Conservation (phyloP, 2,113 vertebrate species). For the Antidorcas marsupialis region DNA sequence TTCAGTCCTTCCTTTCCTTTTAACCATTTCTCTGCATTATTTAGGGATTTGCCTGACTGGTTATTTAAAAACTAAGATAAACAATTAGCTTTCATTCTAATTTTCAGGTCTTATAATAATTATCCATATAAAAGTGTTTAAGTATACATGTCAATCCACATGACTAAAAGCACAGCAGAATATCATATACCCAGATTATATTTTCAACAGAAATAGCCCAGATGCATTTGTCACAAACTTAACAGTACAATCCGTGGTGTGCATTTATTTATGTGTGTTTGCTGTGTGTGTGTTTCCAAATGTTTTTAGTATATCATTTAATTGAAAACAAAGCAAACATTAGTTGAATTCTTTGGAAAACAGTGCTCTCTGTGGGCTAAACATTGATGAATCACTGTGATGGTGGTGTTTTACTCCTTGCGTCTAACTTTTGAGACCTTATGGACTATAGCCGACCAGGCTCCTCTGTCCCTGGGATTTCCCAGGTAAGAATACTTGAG, state of each 20-base stretch:
- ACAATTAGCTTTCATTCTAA: background rate
- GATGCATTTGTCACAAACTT: background rate
- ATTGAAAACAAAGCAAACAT: background rate
- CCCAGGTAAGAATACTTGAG: background rate
- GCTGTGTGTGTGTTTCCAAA: background rate
- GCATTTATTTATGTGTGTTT: too few relatives aligned
- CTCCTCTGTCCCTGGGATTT: background rate
- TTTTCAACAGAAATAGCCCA: background rate
- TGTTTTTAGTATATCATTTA: background rate
- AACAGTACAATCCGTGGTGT: background rate
- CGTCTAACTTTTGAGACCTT: background rate
- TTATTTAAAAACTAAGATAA: background rate
- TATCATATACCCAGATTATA: background rate
- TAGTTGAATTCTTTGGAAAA: background rate
- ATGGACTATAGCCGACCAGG: background rate
- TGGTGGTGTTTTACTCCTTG: background rate
- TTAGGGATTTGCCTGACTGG: background rate
- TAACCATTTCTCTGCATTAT: background rate
- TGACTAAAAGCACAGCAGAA: background rate
- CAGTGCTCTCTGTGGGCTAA: background rate
- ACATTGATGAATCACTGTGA: background rate
- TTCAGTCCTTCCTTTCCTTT: background rate
- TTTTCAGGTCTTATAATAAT: background rate
- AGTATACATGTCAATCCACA: background rate
- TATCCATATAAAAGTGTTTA: background rate